A percentile compares a stretch with the other conserved stretches of the same genome.
Conservation (phyloP, 64 coral and sea anemone genomes). For the Platygyra sinensis region DNA sequence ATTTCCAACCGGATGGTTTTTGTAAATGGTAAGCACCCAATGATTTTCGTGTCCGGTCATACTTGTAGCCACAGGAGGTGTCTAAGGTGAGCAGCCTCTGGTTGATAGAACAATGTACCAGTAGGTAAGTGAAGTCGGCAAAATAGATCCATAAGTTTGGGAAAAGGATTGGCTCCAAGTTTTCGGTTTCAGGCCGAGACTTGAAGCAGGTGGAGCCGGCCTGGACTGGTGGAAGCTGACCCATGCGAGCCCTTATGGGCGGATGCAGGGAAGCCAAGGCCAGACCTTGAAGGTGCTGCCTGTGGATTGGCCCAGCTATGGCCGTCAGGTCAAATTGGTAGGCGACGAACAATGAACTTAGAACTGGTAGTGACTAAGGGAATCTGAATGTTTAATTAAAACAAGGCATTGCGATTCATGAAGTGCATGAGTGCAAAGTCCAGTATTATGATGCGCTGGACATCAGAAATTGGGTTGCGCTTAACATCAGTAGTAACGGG, state of each 20-base stretch:
- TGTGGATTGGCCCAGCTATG: constrained; percentile 57
- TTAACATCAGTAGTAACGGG: no score
- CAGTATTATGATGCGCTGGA: no score
- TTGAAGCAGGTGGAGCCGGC: constrained; percentile 30
- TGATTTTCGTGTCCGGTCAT: constrained; percentile 35
- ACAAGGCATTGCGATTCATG: constrained; percentile 60
- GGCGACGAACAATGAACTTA: constrained; percentile 51
- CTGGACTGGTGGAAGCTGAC: constrained; percentile 33
- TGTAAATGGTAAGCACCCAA: no score
- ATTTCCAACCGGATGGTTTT: no score
- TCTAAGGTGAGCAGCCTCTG: no score
- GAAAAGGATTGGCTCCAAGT: constrained; percentile 59
- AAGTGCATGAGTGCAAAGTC: no score
- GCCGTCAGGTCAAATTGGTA: constrained; percentile 50
- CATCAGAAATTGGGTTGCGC: no score
- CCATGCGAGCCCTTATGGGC: background rate
- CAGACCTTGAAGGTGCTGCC: constrained; percentile 38
- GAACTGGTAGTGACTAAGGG: constrained; percentile 64
- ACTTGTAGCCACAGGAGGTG: constrained; percentile 5
- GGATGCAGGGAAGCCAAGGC: background rate
- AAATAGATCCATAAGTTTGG: constrained; percentile 57
- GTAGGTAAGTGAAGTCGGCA: constrained; percentile 41
- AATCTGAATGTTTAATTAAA: constrained; percentile 51
- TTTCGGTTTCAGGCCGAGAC: constrained; percentile 48
- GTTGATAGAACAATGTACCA: no score